These are phyloP conservation scores for Leptothorax acervorum DNA, from an alignment of 2,888 invertebrate species.

Conservation along the genomic window DNA sequence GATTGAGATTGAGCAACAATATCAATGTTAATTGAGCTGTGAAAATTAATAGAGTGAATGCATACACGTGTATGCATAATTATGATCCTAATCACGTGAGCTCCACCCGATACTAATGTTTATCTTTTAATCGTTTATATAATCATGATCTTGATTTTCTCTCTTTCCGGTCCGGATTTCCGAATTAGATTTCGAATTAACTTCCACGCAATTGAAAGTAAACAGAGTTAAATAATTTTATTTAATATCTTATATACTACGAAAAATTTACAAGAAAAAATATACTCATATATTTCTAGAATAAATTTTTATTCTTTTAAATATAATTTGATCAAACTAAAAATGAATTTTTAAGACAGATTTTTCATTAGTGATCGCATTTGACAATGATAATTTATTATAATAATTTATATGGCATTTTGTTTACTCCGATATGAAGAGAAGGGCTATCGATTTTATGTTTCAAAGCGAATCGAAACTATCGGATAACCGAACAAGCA, in stretches of 20 bases:
- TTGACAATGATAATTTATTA: background rate
- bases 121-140: background rate
- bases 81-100: background rate
- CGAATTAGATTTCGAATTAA: background rate
- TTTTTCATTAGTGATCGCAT: background rate
- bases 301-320: background rate
- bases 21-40: background rate
- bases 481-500: background rate
- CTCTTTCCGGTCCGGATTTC: background rate
- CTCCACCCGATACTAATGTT: background rate
- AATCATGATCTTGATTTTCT: background rate
- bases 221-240: background rate
- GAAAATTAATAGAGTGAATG: background rate
- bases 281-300: background rate
- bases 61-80: background rate
- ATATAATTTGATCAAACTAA: background rate
- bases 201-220: background rate
- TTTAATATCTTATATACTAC: background rate
- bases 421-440: background rate
- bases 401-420: background rate
- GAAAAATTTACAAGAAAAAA: background rate
- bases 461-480: background rate
- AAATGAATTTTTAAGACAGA: background rate
- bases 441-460: background rate
- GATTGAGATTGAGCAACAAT: background rate